Conservation (phyloP, 2,797 vertebrate species). For the Champsocephalus gunnari region DNA sequence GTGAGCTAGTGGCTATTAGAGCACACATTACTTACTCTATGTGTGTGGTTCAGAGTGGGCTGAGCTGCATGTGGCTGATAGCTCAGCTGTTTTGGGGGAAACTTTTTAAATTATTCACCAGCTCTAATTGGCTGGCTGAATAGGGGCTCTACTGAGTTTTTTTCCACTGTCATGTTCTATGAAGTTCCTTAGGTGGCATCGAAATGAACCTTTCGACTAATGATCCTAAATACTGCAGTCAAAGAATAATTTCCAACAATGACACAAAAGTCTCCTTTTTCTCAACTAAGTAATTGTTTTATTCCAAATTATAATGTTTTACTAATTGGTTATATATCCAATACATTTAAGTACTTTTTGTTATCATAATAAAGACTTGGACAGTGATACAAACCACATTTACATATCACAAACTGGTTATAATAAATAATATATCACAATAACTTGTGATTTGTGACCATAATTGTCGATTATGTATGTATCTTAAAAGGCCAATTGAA, state of each 20-base stretch:
- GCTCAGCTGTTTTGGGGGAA: conserved; percentile 60
- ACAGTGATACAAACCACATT: background rate
- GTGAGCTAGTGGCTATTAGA: conserved; percentile 7
- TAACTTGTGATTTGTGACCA: too few relatives aligned
- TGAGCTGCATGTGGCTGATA: conserved; percentile 33
- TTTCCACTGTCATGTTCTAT: conserved; percentile 22
- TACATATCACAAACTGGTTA: background rate
- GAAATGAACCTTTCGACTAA: conserved; percentile 7
- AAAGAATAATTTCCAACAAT: background rate
- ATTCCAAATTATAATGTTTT: background rate
- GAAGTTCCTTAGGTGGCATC: conserved; percentile 26
- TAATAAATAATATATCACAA: background rate
- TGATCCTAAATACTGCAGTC: background rate
- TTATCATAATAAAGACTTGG: background rate
- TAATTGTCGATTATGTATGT: too few relatives aligned
- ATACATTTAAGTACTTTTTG: background rate
- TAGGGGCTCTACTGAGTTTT: conserved; percentile 58
- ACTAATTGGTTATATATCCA: background rate
- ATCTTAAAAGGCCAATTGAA: background rate
- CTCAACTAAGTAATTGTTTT: background rate
- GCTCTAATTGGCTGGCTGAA: conserved; percentile 70
- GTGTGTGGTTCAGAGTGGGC: conserved; percentile 13
- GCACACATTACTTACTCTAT: conserved; percentile 14
- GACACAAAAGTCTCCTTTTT: background rate
- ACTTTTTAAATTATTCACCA: conserved; percentile 77